Evolutionary conservation across 2,113 vertebrate species (phyloP).

Genomic region (Aythya baeri): DNA sequence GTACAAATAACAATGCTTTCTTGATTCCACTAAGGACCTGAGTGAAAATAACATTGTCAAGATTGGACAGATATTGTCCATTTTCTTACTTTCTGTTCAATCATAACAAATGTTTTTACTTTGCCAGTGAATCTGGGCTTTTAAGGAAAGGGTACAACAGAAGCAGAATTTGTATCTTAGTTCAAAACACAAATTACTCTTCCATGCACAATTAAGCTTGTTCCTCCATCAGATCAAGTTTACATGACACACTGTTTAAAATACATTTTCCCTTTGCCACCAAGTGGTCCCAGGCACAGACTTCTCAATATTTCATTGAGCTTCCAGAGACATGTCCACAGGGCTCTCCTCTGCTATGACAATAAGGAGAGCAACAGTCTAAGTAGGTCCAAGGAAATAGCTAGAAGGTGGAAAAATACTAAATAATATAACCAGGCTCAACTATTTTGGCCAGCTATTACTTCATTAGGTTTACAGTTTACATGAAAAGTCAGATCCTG

Average conservation of each 20-base stretch:
- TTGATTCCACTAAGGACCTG: not conserved
- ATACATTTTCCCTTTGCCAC: not conserved
- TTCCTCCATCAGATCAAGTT: not conserved
- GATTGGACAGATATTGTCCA: not conserved
- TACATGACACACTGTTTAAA: not conserved
- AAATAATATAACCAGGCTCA: not conserved
- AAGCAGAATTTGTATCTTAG: not conserved
- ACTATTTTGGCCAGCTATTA: not conserved
- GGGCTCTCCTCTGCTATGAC: not conserved
- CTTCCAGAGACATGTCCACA: not conserved
- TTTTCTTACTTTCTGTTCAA: not conserved
- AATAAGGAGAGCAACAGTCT: not conserved
- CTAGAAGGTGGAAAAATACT: not conserved
- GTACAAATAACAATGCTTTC: not conserved
- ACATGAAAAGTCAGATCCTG: not conserved
- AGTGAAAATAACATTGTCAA: not conserved
- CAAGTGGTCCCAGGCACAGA: not conserved
- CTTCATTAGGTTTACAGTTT: not conserved
- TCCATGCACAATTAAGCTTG: not conserved
- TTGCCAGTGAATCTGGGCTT: not conserved
- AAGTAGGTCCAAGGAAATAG: not conserved
- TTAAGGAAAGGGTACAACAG: not conserved
- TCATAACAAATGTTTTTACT: not conserved
- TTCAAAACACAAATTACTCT: not conserved
- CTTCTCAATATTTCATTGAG: not conserved